phyloP scores from a whole-genome alignment of 2,797 vertebrate genomes.

The Melanotaenia maccullochi region DNA sequence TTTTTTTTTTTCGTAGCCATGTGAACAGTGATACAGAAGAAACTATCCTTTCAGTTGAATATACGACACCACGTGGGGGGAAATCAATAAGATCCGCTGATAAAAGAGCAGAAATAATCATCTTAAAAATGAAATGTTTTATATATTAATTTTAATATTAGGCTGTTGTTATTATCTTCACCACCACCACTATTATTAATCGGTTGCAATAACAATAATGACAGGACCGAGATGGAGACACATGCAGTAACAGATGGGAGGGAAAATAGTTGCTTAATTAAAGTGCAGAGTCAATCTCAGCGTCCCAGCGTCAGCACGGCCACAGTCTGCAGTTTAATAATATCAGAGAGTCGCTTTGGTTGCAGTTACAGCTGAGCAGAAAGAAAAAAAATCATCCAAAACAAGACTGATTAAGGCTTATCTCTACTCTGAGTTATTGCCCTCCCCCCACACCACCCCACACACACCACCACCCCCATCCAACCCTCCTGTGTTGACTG shows the following conservation, averaged over 20 bases:
- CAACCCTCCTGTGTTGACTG: conserved; percentile 29
- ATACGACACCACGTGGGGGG: not conserved
- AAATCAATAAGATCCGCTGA: conserved; percentile 17
- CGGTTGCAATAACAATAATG: not conserved
- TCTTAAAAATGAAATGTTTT: not conserved
- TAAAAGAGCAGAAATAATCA: not conserved
- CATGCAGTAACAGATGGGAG: conserved; percentile 77
- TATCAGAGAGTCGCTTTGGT: conserved; percentile 75
- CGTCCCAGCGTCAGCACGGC: conserved; percentile 70
- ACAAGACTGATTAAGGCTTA: conserved; percentile 65
- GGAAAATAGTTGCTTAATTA: conserved; percentile 78
- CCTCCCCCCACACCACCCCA: conserved; percentile 9
- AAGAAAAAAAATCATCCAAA: conserved; percentile 39
- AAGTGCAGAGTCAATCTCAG: conserved; percentile 75
- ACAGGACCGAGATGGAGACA: conserved; percentile 28
- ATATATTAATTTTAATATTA: not conserved
- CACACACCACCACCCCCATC: conserved; percentile 6
- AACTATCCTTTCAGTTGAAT: conserved; percentile 4
- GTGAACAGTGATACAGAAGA: not conserved
- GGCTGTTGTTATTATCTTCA: conserved; percentile 10
- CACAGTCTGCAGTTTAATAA: conserved; percentile 75
- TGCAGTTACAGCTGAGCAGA: conserved; percentile 71
- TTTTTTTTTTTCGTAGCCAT: not conserved
- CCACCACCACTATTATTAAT: not conserved
- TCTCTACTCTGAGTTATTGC: conserved; percentile 34